These are phyloP conservation scores for Xenopus laevis DNA, from an alignment of 2,113 vertebrate genomes.

Conservation along the genomic window DNA sequence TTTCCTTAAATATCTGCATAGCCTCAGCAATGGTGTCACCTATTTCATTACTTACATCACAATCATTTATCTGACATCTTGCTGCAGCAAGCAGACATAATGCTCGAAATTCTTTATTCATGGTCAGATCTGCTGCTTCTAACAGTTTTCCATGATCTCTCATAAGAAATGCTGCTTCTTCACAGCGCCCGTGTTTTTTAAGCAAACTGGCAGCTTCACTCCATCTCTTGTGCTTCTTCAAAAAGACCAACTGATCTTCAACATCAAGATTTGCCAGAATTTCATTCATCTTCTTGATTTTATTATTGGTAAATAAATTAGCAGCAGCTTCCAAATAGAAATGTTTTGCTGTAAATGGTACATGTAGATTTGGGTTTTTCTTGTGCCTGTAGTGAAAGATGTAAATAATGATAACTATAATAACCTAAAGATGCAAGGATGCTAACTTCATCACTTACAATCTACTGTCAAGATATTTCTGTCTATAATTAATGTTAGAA, in stretches of 20 bases:
- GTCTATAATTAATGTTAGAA: too few relatives aligned
- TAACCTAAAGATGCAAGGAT: too few relatives aligned
- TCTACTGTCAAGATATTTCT: too few relatives aligned
- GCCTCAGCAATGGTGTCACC: conserved; percentile 59
- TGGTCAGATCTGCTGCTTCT: conserved; percentile 67
- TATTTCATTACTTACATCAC: not conserved
- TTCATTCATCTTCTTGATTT: conserved; percentile 62
- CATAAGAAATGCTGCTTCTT: conserved; percentile 72
- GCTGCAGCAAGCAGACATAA: conserved; percentile 63
- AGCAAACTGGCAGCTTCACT: conserved; percentile 66
- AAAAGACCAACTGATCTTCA: conserved; percentile 72
- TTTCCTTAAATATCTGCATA: conserved; percentile 57
- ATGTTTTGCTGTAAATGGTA: conserved; percentile 65
- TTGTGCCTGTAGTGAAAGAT: conserved; percentile 58
- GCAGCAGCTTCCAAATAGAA: conserved; percentile 72
- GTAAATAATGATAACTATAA: too few relatives aligned
- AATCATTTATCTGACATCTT: conserved; percentile 47
- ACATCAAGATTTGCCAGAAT: conserved; percentile 65
- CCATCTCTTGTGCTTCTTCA: conserved; percentile 63
- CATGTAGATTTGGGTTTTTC: conserved; percentile 51
- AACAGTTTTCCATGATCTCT: conserved; percentile 64
- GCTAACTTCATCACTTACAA: not conserved
- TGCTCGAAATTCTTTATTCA: conserved; percentile 62
- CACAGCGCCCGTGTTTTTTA: conserved; percentile 58
- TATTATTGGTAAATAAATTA: conserved; percentile 62